Evolutionary conservation across 2,888 invertebrate species (phyloP).

Genomic region (Toxonevra muliebris): DNA sequence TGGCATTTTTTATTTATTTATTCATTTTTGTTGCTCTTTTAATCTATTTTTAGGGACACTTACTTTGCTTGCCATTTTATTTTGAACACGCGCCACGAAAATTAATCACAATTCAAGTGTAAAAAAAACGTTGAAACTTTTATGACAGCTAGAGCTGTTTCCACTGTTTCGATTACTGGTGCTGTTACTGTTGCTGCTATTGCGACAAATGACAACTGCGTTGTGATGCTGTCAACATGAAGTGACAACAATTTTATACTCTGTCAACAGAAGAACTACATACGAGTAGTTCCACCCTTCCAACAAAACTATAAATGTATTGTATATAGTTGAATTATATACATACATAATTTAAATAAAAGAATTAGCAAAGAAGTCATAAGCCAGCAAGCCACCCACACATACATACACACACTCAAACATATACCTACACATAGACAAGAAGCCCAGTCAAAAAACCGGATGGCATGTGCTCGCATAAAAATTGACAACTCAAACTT

Average conservation of each 20-base stretch:
- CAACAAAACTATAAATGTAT: background rate
- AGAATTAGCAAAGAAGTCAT: slow-evolving; percentile 22
- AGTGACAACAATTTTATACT: slow-evolving; percentile 45
- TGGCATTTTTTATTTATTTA: background rate
- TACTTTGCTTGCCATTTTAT: slow-evolving; percentile 56
- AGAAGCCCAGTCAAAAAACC: background rate
- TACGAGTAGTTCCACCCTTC: background rate
- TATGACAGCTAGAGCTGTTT: too few relatives aligned
- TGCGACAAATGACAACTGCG: slow-evolving; percentile 42
- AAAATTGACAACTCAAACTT: slow-evolving; percentile 2
- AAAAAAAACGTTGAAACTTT: too few relatives aligned
- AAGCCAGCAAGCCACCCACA: background rate
- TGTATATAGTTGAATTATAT: too few relatives aligned
- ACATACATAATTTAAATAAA: slow-evolving; percentile 7
- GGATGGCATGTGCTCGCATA: slow-evolving; percentile 20
- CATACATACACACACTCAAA: background rate
- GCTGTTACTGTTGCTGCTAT: slow-evolving; percentile 44
- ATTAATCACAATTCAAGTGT: slow-evolving; percentile 33
- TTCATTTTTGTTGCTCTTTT: too few relatives aligned
- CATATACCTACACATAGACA: background rate
- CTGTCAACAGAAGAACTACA: slow-evolving; percentile 26
- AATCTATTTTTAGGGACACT: slow-evolving; percentile 44
- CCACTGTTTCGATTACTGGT: background rate
- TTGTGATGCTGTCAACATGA: slow-evolving; percentile 47
- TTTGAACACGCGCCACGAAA: slow-evolving; percentile 36